A percentile compares a stretch with the other conserved stretches of the same genome.
phyloP scores from a whole-genome alignment of 1,140 invertebrate genomes.

The Bombus soroeensis region DNA sequence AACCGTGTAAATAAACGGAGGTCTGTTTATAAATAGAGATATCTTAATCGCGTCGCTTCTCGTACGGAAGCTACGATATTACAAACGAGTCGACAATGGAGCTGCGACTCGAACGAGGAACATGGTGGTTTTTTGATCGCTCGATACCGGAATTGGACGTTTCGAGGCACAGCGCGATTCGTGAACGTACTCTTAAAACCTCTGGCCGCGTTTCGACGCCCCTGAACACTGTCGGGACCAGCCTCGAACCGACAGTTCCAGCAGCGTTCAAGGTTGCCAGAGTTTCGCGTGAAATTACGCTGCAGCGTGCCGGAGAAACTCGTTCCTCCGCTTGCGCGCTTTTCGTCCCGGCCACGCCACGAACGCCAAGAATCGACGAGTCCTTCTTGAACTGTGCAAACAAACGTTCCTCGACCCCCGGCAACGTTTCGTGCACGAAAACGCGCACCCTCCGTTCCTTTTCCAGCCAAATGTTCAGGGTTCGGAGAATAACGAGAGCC shows the following conservation, averaged over 20 bases:
- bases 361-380: background rate
- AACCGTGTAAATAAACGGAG: conserved; percentile 5
- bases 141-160: background rate
- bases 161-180: background rate
- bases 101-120: too few species aligned
- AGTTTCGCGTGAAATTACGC: conserved; percentile 43
- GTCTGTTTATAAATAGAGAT: conserved; percentile 35
- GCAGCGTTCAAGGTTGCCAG: conserved; percentile 35
- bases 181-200: conserved; percentile 10
- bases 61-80: background rate
- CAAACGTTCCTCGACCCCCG: background rate
- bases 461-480: background rate
- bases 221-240: conserved; percentile 25
- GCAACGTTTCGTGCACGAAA: background rate
- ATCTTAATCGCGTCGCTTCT: conserved; percentile 5
- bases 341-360: background rate
- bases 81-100: too few species aligned
- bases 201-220: conserved; percentile 11
- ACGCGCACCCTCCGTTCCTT: background rate
- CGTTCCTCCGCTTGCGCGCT: conserved; percentile 21
- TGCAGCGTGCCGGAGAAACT: conserved; percentile 22
- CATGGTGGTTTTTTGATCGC: too few species aligned
- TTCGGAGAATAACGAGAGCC: background rate
- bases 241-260: conserved; percentile 22
- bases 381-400: background rate